Conservation (phyloP, 2,113 vertebrate genomes). For the Apeltes quadracus region DNA sequence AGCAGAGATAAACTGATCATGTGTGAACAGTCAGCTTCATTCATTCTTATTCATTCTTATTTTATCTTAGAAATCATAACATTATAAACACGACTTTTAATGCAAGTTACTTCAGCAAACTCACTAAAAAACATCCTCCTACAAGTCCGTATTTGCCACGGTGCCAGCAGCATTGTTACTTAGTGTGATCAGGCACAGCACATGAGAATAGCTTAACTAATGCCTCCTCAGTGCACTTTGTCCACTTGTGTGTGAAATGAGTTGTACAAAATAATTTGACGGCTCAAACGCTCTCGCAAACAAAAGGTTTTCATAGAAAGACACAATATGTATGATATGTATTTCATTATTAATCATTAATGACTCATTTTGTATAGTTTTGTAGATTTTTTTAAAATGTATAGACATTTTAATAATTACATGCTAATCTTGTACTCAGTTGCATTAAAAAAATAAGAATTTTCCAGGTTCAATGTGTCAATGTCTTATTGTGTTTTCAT, state of each 20-base stretch:
- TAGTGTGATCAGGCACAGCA: not conserved
- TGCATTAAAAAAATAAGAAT: not conserved
- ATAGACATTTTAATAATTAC: not conserved
- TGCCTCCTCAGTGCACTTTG: not conserved
- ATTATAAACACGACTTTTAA: not conserved
- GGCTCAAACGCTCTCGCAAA: not conserved
- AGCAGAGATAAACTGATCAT: constrained; percentile 18
- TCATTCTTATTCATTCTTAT: no score
- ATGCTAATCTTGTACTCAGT: not conserved
- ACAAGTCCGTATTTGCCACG: constrained; percentile 1
- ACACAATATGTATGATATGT: not conserved
- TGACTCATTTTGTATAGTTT: not conserved
- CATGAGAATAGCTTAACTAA: not conserved
- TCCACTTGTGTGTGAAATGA: not conserved
- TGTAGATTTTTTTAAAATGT: no score
- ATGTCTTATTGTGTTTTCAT: constrained; percentile 6
- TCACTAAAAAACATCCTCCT: not conserved
- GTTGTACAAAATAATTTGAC: not conserved
- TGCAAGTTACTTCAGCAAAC: not conserved
- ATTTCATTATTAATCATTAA: not conserved
- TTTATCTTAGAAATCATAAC: not conserved
- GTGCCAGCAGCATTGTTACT: constrained; percentile 3
- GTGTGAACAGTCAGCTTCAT: not conserved
- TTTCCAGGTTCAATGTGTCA: not conserved
- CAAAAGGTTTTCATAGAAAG: not conserved